Percentiles rank a stretch among this genome's conserved stretches.
phyloP scores from a whole-genome alignment of 2,888 invertebrate genomes.

The Dione juno region DNA sequence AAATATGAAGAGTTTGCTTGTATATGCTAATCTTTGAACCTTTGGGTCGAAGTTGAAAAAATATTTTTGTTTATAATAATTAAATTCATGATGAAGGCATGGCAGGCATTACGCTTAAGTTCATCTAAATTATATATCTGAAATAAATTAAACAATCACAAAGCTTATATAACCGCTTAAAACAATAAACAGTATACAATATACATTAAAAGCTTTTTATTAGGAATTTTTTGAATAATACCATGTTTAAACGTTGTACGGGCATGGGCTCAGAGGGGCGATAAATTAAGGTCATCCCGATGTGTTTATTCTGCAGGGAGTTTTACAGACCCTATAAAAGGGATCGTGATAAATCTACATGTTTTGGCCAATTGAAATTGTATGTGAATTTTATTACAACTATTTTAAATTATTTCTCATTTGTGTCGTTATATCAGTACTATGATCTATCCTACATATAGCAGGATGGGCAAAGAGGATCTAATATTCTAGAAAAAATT shows the following conservation, averaged over 20 bases:
- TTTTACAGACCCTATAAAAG: conserved; percentile 48
- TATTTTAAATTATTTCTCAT: neutral
- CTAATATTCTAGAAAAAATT: too few relatives aligned
- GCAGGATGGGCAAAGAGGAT: too few relatives aligned
- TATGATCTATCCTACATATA: too few relatives aligned
- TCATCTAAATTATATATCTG: too few relatives aligned
- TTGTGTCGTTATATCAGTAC: neutral
- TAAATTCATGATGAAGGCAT: too few relatives aligned
- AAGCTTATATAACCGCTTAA: conserved; percentile 6
- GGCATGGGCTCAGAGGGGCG: conserved; percentile 41
- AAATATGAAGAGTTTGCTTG: too few relatives aligned
- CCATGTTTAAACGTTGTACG: conserved; percentile 29
- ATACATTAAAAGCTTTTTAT: conserved; percentile 36
- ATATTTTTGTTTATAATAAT: too few relatives aligned
- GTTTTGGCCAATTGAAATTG: conserved; percentile 40
- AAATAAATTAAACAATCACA: neutral
- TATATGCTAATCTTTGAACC: too few relatives aligned
- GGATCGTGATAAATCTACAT: conserved; percentile 44
- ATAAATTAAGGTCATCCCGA: conserved; percentile 50
- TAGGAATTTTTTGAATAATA: conserved; percentile 39
- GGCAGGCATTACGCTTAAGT: too few relatives aligned
- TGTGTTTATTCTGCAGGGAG: conserved; percentile 50
- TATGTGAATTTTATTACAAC: conserved; percentile 13
- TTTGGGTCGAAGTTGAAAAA: too few relatives aligned
- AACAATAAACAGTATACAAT: conserved; percentile 38